Base-by-base conservation (phyloP, 2,797 vertebrate genomes). In the Syngnathus acus region DNA sequence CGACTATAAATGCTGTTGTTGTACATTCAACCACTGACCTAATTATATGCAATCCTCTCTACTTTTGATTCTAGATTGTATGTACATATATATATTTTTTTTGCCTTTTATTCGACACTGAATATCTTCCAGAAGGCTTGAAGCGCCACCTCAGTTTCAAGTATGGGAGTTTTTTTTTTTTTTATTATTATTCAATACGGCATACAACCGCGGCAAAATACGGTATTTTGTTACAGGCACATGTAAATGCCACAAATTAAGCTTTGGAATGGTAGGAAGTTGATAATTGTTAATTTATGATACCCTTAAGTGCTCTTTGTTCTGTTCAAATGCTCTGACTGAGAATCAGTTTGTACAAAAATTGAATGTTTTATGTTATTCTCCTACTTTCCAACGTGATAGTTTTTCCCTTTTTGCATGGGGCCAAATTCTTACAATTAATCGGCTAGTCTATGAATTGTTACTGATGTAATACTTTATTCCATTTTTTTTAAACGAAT, bases 231-330 rank as follows among this genome's bases (percentile, higher is more conserved):
- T 32, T 32, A 45, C 66, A 68, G 69, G 14, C 77, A 72, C 77
- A 39, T 88, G 83, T 58, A 38, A 38, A 58, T 58, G 87, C 87
- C 74, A 88, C 86, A 85, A 74, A 72, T 76, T 84, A 72, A 71
- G 71, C 74, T 72, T 43, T 78, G 61, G 53, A 78, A 78, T 75
- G 72, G 65, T 80, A 82, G 55, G 73, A 76, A 79, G 78, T 74
- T 67, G 72, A 71, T 81, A 60, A 86, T 67, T 88, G 70, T 87
- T 91, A 87, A 90, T 90, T 90, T 91, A 90, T 90, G 70, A 85
- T 76, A 82, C 81, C 85, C 21, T 62, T 23, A 83, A 87, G 77
- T 87, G 84, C 84, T 86, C 84, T 79, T 77, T 79, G 71, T 78
- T 63, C 73, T 76, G 72, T 83, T 86, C 72, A 65, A 82, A 89